Percentiles rank a stretch among this genome's conserved stretches.
These are phyloP conservation scores for Bombus waltoni DNA, from an alignment of 1,140 invertebrate genomes.

Conservation along the genomic window DNA sequence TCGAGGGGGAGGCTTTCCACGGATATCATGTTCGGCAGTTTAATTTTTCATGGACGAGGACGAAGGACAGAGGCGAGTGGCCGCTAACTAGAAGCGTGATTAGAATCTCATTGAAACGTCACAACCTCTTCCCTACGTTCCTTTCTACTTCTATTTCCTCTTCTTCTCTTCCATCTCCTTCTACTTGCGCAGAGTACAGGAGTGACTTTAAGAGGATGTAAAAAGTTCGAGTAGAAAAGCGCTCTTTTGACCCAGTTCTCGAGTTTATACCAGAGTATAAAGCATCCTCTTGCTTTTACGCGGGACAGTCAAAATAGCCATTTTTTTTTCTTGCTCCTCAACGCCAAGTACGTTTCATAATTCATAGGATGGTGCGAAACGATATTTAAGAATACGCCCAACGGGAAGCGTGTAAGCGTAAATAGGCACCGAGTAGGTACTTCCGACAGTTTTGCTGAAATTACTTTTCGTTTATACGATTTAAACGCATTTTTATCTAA, in stretches of 20 bases:
- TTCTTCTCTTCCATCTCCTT: neutral
- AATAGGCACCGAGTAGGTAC: too few relatives aligned
- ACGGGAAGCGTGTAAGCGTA: too few relatives aligned
- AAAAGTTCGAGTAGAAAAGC: slow-evolving; percentile 1
- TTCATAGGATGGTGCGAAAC: neutral
- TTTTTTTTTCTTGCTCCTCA: too few relatives aligned
- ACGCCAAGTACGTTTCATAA: too few relatives aligned
- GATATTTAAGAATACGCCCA: neutral
- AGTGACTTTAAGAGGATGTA: neutral
- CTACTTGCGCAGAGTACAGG: neutral
- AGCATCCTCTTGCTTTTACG: neutral
- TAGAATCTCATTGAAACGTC: slow-evolving; percentile 37
- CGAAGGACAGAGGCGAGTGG: slow-evolving; percentile 3
- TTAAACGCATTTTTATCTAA: too few relatives aligned
- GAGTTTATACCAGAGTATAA: neutral
- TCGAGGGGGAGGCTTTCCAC: slow-evolving; percentile 21
- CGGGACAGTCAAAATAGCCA: neutral
- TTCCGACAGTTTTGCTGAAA: too few relatives aligned
- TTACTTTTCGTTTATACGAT: too few relatives aligned
- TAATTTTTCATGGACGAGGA: slow-evolving; percentile 28
- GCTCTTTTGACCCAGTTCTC: neutral
- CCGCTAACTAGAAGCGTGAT: slow-evolving; percentile 36
- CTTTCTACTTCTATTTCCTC: neutral
- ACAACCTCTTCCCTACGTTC: neutral
- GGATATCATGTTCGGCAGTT: slow-evolving; percentile 42